Base-by-base conservation (phyloP, 2,888 invertebrate species). In the Mactromeris polynyma region DNA sequence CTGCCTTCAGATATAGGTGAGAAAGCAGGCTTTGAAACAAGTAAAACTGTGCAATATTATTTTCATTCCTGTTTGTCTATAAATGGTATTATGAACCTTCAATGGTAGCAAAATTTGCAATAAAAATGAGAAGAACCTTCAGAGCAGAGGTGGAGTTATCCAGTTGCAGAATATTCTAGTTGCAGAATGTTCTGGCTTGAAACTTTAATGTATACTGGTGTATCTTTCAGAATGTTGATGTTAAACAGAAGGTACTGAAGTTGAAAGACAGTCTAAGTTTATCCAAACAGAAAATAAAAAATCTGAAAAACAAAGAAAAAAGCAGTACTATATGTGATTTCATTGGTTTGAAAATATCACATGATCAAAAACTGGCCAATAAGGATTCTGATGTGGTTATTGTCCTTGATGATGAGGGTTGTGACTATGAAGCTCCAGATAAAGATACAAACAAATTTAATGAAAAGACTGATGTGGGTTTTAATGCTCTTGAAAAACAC, bases 351-450 rank as follows among this genome's bases (percentile, higher is more conserved):
- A 51, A 38, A 38, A 21, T 36, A 11, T 33, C 51, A 51, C n/a
- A 21, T 78, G 38, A 38, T 17, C 31, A 46, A 78, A 38, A 38
- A 17, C 21, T 21, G 17, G 38, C 54, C 78, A 78, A 54, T 54
- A 36, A 54, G 46, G 84, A 84, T 36, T 54, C 78, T 21, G 84
- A 84, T 78, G 77, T 51, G 14, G 54, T 78, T 26, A 54, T 78
- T 54, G 78, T 54, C 36, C 54, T 78, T 77, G 84, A 84, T n/a
- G 69, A 69, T 40, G 78, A 78, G 51, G n/a, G 31, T 77, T 33
- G 7, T 2, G 54, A 51, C 1, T 1, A 31, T 26, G 54, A 54
- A 36, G 33, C 31, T 0, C 17, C 6, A 31, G 31, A 36, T 17
- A 33, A 17, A 17, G 64, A 83, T 17, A 17, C 17, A 19, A 26